phyloP scores from a whole-genome alignment of 2,888 invertebrate genomes.

The Neocrepidodera transversa region DNA sequence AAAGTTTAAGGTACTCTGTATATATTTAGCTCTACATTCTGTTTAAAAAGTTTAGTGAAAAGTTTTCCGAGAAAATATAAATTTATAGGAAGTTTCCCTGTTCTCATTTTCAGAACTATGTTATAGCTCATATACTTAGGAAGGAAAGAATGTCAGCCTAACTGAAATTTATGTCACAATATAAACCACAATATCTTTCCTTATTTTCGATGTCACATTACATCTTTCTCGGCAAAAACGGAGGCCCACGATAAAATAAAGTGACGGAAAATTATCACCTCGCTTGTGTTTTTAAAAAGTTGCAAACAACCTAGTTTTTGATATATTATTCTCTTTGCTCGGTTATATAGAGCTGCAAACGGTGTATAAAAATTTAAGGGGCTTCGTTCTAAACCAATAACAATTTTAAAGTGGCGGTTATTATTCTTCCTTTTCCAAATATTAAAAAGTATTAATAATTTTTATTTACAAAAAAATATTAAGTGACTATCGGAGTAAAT shows the following conservation, averaged over 20 bases:
- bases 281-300: constrained; percentile 18
- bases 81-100: constrained; percentile 21
- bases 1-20: too few relatives aligned
- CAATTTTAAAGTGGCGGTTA: too few relatives aligned
- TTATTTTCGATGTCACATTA: constrained; percentile 32
- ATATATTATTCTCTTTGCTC: background rate
- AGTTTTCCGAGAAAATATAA: constrained; percentile 22
- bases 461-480: too few relatives aligned
- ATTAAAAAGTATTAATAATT: too few relatives aligned
- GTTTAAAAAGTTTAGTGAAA: constrained; percentile 6
- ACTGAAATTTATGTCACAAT: constrained; percentile 37
- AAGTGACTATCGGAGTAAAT: too few relatives aligned
- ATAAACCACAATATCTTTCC: constrained; percentile 33
- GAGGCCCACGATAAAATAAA: constrained; percentile 16
- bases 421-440: too few relatives aligned
- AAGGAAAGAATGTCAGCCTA: constrained; percentile 31
- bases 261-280: constrained; percentile 22
- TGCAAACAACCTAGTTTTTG: background rate
- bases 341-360: background rate
- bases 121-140: constrained; percentile 31
- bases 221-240: constrained; percentile 23
- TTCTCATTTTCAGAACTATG: constrained; percentile 24
- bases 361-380: background rate
- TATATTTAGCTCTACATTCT: background rate
- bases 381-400: too few relatives aligned